These are phyloP conservation scores for Trachelus stipa DNA, from an alignment of 2,888 invertebrate species.

Conservation along the genomic window DNA sequence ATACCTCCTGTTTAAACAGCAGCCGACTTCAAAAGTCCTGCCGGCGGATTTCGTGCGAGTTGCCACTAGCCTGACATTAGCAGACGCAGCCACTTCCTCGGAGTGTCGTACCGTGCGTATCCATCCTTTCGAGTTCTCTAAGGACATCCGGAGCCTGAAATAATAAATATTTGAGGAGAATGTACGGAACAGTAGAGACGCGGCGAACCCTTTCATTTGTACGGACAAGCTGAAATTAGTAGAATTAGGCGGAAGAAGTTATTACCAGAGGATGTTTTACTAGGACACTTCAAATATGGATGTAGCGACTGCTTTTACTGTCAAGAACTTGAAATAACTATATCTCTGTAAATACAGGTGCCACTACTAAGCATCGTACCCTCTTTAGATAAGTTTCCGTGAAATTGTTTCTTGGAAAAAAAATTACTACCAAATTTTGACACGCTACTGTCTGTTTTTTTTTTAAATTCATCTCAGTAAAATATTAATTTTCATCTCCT, in stretches of 20 bases:
- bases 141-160: conserved; percentile 51
- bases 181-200: conserved; percentile 49
- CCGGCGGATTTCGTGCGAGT: conserved; percentile 37
- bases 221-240: conserved; percentile 63
- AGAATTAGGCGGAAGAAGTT: conserved; percentile 39
- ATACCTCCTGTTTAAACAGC: conserved; percentile 55
- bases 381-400: not conserved
- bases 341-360: conserved; percentile 48
- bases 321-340: conserved; percentile 42
- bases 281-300: conserved; percentile 38
- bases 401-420: not conserved
- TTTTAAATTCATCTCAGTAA: not conserved
- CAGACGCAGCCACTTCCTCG: conserved; percentile 23
- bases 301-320: conserved; percentile 29
- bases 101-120: conserved; percentile 19
- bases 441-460: not conserved
- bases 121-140: conserved; percentile 27
- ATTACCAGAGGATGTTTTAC: conserved; percentile 48
- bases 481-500: not conserved
- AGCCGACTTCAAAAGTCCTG: conserved; percentile 47
- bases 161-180: conserved; percentile 60
- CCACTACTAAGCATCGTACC: conserved; percentile 4
- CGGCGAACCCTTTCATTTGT: conserved; percentile 64
- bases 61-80: conserved; percentile 26
- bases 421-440: not conserved